Percentiles rank a stretch among this genome's conserved stretches.
Evolutionary conservation across 2,797 vertebrate genomes (phyloP).

Genomic region (Ambastaia sidthimunki): DNA sequence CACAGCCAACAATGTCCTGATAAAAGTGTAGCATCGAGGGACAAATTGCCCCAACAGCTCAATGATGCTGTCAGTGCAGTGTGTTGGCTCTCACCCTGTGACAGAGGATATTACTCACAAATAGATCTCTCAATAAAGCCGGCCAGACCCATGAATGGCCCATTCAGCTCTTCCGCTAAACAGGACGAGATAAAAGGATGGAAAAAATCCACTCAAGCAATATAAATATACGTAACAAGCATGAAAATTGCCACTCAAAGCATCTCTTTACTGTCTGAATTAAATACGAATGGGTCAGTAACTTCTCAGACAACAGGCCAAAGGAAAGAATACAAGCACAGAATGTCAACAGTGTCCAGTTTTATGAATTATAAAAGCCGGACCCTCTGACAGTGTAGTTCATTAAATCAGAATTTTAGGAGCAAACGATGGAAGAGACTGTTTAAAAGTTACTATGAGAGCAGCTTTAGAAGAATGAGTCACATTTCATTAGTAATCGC

Average conservation of each 20-base stretch:
- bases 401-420: constrained; percentile 19
- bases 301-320: constrained; percentile 7
- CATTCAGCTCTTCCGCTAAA: constrained; percentile 59
- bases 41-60: constrained; percentile 61
- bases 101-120: constrained; percentile 63
- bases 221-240: constrained; percentile 57
- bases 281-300: constrained; percentile 20
- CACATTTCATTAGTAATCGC: constrained; percentile 58
- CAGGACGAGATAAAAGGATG: constrained; percentile 47
- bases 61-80: constrained; percentile 63
- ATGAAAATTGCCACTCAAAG: constrained; percentile 38
- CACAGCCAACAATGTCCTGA: constrained; percentile 53
- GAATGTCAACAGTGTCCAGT: background rate
- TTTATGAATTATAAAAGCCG: constrained; percentile 6
- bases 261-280: constrained; percentile 26
- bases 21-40: constrained; percentile 51
- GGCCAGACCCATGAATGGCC: constrained; percentile 55
- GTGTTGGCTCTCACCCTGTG: constrained; percentile 50
- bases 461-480: constrained; percentile 56
- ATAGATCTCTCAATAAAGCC: constrained; percentile 61
- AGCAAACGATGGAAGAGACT: constrained; percentile 25
- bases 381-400: constrained; percentile 20
- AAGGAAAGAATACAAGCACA: constrained; percentile 13
- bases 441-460: constrained; percentile 52
- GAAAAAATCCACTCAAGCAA: constrained; percentile 46